Conservation (phyloP, 2,888 invertebrate genomes). For the Nemapogon koenigi region DNA sequence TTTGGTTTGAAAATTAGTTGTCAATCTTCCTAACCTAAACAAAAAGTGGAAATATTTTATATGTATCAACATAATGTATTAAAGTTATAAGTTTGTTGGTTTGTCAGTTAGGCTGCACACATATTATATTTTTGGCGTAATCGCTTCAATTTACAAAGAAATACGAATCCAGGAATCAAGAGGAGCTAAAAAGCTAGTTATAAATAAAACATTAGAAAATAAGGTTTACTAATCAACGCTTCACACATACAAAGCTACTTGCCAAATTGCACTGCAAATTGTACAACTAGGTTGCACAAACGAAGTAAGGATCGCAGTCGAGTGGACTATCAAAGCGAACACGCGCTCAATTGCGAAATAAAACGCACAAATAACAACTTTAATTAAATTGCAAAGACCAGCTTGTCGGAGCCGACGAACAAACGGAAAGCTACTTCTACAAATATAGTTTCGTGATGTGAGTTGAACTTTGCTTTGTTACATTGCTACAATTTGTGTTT, state of each 20-base stretch:
- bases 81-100: too few species aligned
- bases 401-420: neutral
- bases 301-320: slow-evolving; percentile 28
- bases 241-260: neutral
- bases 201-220: neutral
- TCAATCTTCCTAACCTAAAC: too few species aligned
- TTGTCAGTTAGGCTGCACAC: too few species aligned
- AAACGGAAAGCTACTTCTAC: neutral
- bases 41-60: too few species aligned
- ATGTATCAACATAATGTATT: too few species aligned
- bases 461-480: too few species aligned
- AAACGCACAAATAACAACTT: slow-evolving; percentile 62
- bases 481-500: too few species aligned
- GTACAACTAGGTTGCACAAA: too few species aligned
- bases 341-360: slow-evolving; percentile 50
- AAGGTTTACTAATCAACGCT: neutral
- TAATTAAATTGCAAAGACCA: slow-evolving; percentile 52
- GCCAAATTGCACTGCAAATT: slow-evolving; percentile 1
- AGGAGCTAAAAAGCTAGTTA: neutral
- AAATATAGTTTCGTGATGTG: neutral
- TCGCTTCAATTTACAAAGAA: too few species aligned
- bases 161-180: neutral
- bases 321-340: slow-evolving; percentile 49
- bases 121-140: too few species aligned
- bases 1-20: too few species aligned